Base-by-base conservation (phyloP, 2,113 vertebrate species). In the Axis porcinus region DNA sequence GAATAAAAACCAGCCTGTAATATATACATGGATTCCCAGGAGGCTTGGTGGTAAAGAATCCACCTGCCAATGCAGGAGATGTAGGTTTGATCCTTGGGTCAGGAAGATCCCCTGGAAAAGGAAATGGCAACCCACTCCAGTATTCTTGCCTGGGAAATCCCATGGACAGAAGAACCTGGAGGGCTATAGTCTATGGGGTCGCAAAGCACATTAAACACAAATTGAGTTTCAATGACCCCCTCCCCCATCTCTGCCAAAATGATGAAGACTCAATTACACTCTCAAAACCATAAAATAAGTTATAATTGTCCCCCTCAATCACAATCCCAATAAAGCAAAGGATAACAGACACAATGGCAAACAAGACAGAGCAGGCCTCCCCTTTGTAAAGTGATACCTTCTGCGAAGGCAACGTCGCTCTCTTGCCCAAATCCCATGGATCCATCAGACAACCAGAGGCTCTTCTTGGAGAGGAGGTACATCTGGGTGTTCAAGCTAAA, bases 401-500 rank as follows among this genome's bases (percentile, higher is more conserved):
- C 99, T 95, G 99, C 99, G 97, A 99, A 99, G 60, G 99, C 99
- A 1, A 99, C 96, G 6, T 99, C 99, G 12, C 99, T 99, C 81
- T 99, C 99, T 95, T 99, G 99, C 17, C 99, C 99, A 55, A 99
- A 99, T 79, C 99, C 99, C 99, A 99, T 99, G 0, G 99, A 99
- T 89, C 99, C 99, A 90, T 99, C 99, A 9, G 99, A 99, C 33
- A 99, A 97, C 99, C 99, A 99, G 54, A 99, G 98, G 0, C 97
- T 99, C 97, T 98, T 99, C 98, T 99, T 99, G 79, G 99, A 99
- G 89, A 99, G 97, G 10, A 99, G 98, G 91, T 99, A 99, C 99
- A 99, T 99, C 94, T 99, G 99, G 58, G 99, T 99, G 97, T 99
- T 99, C 96, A 99, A 98, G 97, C 99, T 99, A 98, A 99, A 99